phyloP scores from a whole-genome alignment of 2,113 vertebrate species.

The Cyrtonyx montezumae region DNA sequence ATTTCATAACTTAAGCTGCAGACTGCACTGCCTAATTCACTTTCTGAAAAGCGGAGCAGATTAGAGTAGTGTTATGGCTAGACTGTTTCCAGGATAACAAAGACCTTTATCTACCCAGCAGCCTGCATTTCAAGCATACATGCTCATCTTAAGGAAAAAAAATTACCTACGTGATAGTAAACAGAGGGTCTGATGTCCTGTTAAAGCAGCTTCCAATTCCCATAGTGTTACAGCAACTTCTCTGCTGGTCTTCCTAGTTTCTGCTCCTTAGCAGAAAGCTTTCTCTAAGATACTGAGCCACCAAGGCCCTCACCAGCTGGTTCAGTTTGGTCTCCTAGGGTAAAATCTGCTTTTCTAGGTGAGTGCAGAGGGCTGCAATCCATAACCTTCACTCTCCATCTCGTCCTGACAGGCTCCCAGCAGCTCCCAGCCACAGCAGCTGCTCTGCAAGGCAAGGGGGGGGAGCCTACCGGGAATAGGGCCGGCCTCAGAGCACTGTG shows the following conservation, averaged over 20 bases:
- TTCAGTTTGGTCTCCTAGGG: neutral
- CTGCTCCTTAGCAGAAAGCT: neutral
- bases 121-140: accelerated
- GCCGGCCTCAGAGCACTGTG: conserved; percentile 13
- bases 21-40: neutral
- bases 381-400: neutral
- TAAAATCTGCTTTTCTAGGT: neutral
- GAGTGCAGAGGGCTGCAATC: neutral
- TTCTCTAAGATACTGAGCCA: neutral
- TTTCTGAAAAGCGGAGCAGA: neutral
- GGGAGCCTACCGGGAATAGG: neutral
- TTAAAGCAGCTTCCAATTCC: conserved; percentile 91
- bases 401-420: neutral
- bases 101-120: neutral
- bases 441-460: conserved; percentile 12
- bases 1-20: neutral
- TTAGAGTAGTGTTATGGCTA: neutral
- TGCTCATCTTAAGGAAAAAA: neutral
- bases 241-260: neutral
- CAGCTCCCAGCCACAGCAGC: conserved; percentile 14
- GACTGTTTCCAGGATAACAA: neutral
- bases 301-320: neutral
- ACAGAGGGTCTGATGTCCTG: conserved; percentile 85
- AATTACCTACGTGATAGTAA: conserved; percentile 85
- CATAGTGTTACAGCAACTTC: conserved; percentile 65